A percentile compares a stretch with the other conserved stretches of the same genome.
These are phyloP conservation scores for Conus canariensis DNA, from an alignment of 2,888 invertebrate genomes.

Conservation along the genomic window DNA sequence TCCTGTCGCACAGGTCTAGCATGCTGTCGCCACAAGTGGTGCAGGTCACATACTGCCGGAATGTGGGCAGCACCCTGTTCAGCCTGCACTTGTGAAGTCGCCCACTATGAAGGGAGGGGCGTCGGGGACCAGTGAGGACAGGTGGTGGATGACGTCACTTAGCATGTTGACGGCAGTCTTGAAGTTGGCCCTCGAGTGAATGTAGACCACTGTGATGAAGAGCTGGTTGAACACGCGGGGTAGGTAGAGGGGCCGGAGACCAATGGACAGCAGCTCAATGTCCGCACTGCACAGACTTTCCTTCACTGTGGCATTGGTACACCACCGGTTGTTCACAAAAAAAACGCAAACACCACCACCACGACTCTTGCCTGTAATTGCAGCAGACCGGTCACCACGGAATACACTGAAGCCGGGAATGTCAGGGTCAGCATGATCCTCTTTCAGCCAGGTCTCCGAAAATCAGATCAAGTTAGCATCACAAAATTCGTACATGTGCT, in stretches of 20 bases:
- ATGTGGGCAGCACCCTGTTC: neutral
- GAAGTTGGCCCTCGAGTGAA: neutral
- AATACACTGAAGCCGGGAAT: neutral
- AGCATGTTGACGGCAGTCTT: neutral
- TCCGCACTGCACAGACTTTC: neutral
- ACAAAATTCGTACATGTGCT: neutral
- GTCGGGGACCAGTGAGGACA: neutral
- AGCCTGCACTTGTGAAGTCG: neutral
- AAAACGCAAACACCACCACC: constrained; percentile 3
- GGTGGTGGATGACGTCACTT: neutral
- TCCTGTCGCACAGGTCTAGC: neutral
- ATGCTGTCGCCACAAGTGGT: neutral
- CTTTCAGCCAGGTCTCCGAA: neutral
- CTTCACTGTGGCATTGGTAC: neutral
- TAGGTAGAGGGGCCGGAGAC: neutral
- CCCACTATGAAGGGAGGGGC: neutral
- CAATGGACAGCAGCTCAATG: neutral
- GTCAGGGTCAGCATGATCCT: neutral
- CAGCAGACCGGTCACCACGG: neutral
- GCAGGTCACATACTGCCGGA: neutral
- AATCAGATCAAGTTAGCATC: neutral
- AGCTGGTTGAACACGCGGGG: neutral
- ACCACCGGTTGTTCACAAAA: neutral
- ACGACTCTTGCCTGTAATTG: neutral
- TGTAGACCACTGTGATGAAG: neutral